Percentiles rank a stretch among this genome's conserved stretches.
Conservation (phyloP, 2,797 vertebrate species). For the Gymnoscopelus microlampas region DNA sequence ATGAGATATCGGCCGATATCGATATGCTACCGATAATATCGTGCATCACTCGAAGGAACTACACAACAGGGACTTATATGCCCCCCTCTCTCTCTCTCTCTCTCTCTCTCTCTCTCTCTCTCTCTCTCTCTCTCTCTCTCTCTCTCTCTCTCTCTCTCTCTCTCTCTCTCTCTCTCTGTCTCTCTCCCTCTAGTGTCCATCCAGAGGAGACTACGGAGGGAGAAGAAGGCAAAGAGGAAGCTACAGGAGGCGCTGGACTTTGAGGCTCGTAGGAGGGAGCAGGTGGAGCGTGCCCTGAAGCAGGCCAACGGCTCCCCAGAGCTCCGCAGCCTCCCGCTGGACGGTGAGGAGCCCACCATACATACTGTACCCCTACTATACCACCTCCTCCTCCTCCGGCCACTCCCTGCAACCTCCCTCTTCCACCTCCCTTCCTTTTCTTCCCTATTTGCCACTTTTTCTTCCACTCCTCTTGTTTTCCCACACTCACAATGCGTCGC, state of each 20-base stretch:
- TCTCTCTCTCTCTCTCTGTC: not conserved
- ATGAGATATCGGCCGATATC: too few relatives aligned
- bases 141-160: not conserved
- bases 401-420: too few relatives aligned
- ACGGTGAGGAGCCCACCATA: constrained; percentile 74
- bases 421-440: too few relatives aligned
- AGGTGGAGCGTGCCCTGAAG: constrained; percentile 88
- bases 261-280: constrained; percentile 88
- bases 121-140: not conserved
- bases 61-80: too few relatives aligned
- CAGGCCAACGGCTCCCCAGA: constrained; percentile 73
- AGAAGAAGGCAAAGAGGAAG: constrained; percentile 93
- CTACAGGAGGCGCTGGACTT: constrained; percentile 91
- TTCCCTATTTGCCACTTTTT: too few relatives aligned
- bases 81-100: too few relatives aligned
- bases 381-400: too few relatives aligned
- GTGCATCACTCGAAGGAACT: too few relatives aligned
- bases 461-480: not conserved
- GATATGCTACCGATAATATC: too few relatives aligned
- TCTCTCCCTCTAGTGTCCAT: constrained; percentile 80
- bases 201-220: constrained; percentile 93
- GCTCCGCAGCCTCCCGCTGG: constrained; percentile 57
- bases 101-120: too few relatives aligned
- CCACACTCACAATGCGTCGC: too few relatives aligned
- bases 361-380: constrained; percentile 20